Evolutionary conservation across 2,888 invertebrate species (phyloP).

Genomic region (Chloroclysta siterata): DNA sequence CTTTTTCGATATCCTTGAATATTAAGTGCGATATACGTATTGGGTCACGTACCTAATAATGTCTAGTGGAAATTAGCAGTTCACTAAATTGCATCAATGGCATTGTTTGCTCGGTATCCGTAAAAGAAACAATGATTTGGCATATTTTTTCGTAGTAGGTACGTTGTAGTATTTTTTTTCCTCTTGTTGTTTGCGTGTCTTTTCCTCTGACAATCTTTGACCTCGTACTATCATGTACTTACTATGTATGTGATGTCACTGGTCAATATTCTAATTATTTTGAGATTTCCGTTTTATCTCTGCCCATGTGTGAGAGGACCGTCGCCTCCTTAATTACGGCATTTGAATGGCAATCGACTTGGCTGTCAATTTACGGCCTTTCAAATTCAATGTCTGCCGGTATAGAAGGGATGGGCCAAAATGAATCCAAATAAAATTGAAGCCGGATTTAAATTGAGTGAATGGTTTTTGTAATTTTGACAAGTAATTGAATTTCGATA

Average conservation of each 20-base stretch:
- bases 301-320: not conserved
- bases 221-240: not conserved
- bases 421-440: constrained; percentile 3
- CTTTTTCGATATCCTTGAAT: constrained; percentile 28
- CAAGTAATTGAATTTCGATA: constrained; percentile 6
- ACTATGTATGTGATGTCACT: not conserved
- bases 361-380: constrained; percentile 7
- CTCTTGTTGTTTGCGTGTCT: not conserved
- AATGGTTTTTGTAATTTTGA: not conserved
- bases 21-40: constrained; percentile 22
- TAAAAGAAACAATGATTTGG: not conserved
- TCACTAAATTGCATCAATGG: not conserved
- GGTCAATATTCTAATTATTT: not conserved
- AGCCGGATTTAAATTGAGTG: constrained; percentile 1
- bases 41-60: constrained; percentile 11
- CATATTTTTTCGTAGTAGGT: not conserved
- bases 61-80: constrained; percentile 4
- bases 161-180: too few species aligned
- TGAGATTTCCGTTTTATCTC: constrained; percentile 6
- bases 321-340: not conserved
- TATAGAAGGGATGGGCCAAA: not conserved
- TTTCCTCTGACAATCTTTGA: not conserved
- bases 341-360: constrained; percentile 5
- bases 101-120: not conserved
- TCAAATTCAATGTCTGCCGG: constrained; percentile 4